Percentiles rank a stretch among this genome's conserved stretches.
Conservation (phyloP, 2,888 invertebrate genomes). For the Phragmatobia fuliginosa region DNA sequence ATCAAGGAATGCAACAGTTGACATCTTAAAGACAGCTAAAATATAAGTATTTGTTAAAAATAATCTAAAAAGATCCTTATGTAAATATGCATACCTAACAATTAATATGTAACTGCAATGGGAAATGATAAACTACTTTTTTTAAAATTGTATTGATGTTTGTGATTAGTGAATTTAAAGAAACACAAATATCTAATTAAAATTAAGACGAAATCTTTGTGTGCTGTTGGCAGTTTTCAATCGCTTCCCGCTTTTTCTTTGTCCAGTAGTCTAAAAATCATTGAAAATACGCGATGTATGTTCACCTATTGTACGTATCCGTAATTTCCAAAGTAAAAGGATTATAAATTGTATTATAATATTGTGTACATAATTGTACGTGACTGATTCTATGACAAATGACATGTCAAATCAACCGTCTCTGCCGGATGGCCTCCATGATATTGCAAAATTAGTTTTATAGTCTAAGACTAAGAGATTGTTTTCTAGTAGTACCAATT, state of each 20-base stretch:
- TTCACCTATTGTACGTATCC: not conserved
- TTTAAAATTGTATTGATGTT: not conserved
- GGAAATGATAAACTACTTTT: not conserved
- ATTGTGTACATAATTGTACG: no score
- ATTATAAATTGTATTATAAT: not conserved
- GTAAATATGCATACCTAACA: not conserved
- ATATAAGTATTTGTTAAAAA: not conserved
- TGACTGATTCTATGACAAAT: not conserved
- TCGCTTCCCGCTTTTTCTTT: not conserved
- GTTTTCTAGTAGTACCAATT: not conserved
- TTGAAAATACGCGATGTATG: not conserved
- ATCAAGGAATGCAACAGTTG: not conserved
- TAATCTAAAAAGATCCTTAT: not conserved
- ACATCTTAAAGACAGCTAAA: not conserved
- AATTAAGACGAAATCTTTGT: not conserved
- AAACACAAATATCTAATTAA: not conserved
- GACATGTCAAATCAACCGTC: not conserved
- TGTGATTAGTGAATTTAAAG: not conserved
- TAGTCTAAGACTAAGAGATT: not conserved
- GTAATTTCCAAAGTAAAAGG: not conserved
- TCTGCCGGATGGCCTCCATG: no score
- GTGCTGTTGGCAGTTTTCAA: not conserved
- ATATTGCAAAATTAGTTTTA: not conserved
- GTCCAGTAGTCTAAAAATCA: not conserved
- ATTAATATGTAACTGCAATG: not conserved